Base-by-base conservation (phyloP, 92 coral and sea anemone genomes). In the Anthopleura xanthogrammica region DNA sequence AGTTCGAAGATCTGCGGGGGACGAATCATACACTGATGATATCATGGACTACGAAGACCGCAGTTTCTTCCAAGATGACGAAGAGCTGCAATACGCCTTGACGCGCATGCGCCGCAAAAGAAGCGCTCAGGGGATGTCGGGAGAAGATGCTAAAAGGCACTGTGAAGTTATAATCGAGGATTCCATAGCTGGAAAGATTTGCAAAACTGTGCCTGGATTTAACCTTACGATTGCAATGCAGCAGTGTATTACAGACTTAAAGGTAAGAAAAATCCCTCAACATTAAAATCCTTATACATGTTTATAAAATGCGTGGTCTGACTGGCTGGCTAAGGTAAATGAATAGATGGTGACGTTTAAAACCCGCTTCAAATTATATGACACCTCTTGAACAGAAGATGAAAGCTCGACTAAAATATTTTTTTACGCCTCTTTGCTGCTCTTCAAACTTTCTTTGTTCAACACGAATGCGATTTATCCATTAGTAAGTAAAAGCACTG, bases 31-130 rank as follows among this genome's bases (percentile, higher is more conserved):
- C 79, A 88, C 79, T 23, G 94, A 88, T 52, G 94, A 91, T 84
- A 79, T 88, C 14, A 91, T 91, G 41, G 88, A 91, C 72, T 79
- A 85, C 4, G 87, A 85, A 75, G 87, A 87, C 16, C 83, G 82
- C 10, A 78, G 83, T 39, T 78, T 84, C 50, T 71, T 76, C 20
- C 52, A 24, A 5, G 86, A 83, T 54, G 73, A 83, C 14, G 14
- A 83, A 9, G 86, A 83, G 1, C 62, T 20, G 17, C 14, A 75
- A 13, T 24, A 54, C 54, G 81, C 72, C n/a, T 29, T 42, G 10
- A 2, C 22, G 24, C 75, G 77, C 66, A 29, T 79, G 41, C 91
- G 94, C 41, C 20, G 43, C 5, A 91, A 66, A 80, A 80, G 94
- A 52, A 52, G 73, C 36, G 52, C 16, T 10, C 10, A 16, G 3